phyloP scores from a whole-genome alignment of 2,113 vertebrate species.

The Crotalus viridis region DNA sequence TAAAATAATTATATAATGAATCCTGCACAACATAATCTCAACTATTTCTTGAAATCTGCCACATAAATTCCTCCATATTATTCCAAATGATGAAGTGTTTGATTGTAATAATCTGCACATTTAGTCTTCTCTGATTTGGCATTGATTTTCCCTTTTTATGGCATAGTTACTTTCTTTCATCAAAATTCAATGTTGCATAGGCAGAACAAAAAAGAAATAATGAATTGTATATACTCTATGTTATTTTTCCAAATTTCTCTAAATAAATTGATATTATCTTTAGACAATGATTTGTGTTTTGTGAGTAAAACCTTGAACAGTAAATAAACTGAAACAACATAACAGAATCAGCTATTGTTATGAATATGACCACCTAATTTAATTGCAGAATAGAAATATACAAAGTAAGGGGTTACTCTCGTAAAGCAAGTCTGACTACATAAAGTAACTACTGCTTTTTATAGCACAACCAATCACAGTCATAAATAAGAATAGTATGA shows the following conservation, averaged over 20 bases:
- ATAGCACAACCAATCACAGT: constrained; percentile 51
- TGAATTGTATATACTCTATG: constrained; percentile 34
- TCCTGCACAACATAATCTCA: neutral
- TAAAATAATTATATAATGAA: constrained; percentile 45
- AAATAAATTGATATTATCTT: constrained; percentile 58
- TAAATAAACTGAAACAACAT: constrained; percentile 54
- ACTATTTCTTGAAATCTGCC: constrained; percentile 39
- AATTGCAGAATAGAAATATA: constrained; percentile 55
- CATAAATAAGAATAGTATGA: constrained; percentile 64
- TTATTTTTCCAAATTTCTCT: constrained; percentile 29
- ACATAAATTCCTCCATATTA: constrained; percentile 30
- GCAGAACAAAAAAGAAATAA: constrained; percentile 43
- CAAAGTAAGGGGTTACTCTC: constrained; percentile 50
- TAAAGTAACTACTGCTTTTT: constrained; percentile 46
- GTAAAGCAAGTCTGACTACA: constrained; percentile 54
- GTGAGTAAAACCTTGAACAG: constrained; percentile 46
- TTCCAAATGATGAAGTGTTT: constrained; percentile 55
- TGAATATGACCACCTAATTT: constrained; percentile 56
- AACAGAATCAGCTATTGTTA: constrained; percentile 51
- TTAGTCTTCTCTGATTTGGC: neutral
- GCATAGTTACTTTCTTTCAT: constrained; percentile 41
- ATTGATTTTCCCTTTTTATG: constrained; percentile 34
- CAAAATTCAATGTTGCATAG: constrained; percentile 20
- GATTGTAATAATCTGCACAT: constrained; percentile 40
- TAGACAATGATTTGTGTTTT: constrained; percentile 59